Base-by-base conservation (phyloP, 2,797 vertebrate genomes). In the Alexandromys oeconomus region DNA sequence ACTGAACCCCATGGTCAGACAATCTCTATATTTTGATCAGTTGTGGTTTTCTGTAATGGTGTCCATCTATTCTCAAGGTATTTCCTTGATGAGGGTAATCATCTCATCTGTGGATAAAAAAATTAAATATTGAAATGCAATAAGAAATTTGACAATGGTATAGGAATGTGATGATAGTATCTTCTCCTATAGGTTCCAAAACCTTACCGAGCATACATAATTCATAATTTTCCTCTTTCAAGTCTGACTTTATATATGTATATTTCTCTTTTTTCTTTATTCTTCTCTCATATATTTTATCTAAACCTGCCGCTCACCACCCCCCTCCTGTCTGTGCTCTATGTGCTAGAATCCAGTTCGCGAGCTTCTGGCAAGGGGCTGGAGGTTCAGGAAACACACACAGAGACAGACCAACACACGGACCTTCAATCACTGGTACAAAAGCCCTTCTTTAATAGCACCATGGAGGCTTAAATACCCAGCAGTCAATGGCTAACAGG, bases 221-320 rank as follows among this genome's bases (percentile, higher is more conserved):
- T 57, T 57, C 17, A 57, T 73, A 73, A 23, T 40, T 40, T 73
- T 40, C 19, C 17, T 2, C 29, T 51, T 34, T 51, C 7, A 51
- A 51, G 31, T 34, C 19, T 78, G 46, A 54, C 46, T 78, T 51
- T 34, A 17, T 51, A 31, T 51, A 8, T 77, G 11, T 65, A 65
- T 29, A 29, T 63, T 63, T 63, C 9, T 15, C 9, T 15, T 78
- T 51, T 51, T 19, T 78, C 21, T 73, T 40, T 73, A 40, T 34
- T 31, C 9, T 54, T 78, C 29, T 51, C 8, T 78, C 76, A 54
- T 6, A 78, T 19, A 51, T 6, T 21, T 12, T 4, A 78, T 21
- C 9, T 51, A 51, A 51, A 51, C 13, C 13, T 51, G 48, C 12
- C 0, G 12, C 0, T 2, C 48, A 51, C 48, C 48, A 0, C 48